A percentile compares a stretch with the other conserved stretches of the same genome.
Evolutionary conservation across 1,140 invertebrate species (phyloP).

Genomic region (Medauroidea extradentata): DNA sequence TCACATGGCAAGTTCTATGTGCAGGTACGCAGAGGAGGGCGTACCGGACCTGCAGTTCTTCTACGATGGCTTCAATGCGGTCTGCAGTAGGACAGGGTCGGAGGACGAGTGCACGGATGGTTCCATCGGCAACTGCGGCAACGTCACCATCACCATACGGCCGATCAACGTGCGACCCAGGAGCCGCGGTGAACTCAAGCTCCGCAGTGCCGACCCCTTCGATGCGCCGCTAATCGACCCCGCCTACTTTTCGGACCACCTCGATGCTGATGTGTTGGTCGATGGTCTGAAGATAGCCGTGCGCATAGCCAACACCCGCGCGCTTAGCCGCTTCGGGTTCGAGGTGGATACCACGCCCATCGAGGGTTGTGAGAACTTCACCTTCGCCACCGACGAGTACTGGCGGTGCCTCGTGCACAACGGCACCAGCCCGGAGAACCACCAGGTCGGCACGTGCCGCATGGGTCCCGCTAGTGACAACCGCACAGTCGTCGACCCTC

Average conservation of each 20-base stretch:
- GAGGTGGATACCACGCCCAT: slow-evolving; percentile 13
- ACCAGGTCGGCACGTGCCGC: slow-evolving; percentile 35
- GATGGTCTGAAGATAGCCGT: slow-evolving; percentile 40
- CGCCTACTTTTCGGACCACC: slow-evolving; percentile 51
- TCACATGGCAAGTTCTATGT: not conserved
- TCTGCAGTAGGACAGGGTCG: slow-evolving; percentile 36
- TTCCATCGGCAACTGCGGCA: slow-evolving; percentile 23
- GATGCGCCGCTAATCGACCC: slow-evolving; percentile 61
- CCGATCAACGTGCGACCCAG: slow-evolving; percentile 41
- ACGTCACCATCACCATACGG: not conserved
- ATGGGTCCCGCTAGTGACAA: too few species aligned
- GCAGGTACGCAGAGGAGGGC: too few species aligned
- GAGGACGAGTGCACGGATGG: slow-evolving; percentile 37
- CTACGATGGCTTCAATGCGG: slow-evolving; percentile 43
- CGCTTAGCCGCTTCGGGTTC: slow-evolving; percentile 30
- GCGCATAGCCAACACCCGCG: slow-evolving; percentile 30
- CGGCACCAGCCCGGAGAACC: slow-evolving; percentile 17
- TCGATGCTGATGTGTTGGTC: slow-evolving; percentile 35
- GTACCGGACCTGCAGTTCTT: too few species aligned
- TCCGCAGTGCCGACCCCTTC: slow-evolving; percentile 53
- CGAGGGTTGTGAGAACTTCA: slow-evolving; percentile 37
- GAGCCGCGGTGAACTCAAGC: slow-evolving; percentile 52
- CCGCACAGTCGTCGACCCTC: too few species aligned
- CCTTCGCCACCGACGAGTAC: too few species aligned
- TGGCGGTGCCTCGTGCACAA: slow-evolving; percentile 8